These are phyloP conservation scores for Diadema setosum DNA, from an alignment of 35 echinoderm and acorn worm species.

Conservation along the genomic window DNA sequence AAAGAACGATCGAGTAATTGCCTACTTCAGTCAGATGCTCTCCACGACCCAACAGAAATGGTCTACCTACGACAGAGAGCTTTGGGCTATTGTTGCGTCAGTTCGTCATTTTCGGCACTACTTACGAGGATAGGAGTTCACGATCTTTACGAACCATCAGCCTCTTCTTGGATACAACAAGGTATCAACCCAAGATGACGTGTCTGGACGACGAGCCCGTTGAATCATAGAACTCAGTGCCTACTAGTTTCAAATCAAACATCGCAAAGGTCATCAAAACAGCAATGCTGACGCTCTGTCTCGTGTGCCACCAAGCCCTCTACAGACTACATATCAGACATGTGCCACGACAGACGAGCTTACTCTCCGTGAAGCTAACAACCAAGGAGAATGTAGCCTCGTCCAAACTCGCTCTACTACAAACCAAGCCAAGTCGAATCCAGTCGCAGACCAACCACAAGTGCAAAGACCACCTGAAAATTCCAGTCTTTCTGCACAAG, in stretches of 20 bases:
- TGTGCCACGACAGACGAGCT: background rate
- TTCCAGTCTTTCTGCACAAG: no score
- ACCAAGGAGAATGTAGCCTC: no score
- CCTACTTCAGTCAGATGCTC: no score
- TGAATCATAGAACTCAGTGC: background rate
- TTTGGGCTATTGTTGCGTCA: constrained; percentile 6
- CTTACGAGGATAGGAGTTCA: background rate
- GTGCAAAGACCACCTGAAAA: no score
- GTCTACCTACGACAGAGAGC: background rate
- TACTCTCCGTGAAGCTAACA: no score
- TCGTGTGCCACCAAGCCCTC: background rate
- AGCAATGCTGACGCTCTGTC: background rate
- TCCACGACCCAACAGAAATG: no score
- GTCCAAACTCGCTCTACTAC: no score
- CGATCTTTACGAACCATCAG: background rate
- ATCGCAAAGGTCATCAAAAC: background rate
- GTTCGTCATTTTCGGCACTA: constrained; percentile 12
- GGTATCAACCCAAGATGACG: background rate
- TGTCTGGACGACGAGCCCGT: background rate
- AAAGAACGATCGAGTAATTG: no score
- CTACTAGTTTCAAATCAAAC: background rate
- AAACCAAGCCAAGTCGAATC: no score
- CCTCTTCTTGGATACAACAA: background rate
- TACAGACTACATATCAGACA: background rate
- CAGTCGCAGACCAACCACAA: no score